Evolutionary conservation across 23 tunicate genomes (phyloP).

Genomic region (Pegea sp.): DNA sequence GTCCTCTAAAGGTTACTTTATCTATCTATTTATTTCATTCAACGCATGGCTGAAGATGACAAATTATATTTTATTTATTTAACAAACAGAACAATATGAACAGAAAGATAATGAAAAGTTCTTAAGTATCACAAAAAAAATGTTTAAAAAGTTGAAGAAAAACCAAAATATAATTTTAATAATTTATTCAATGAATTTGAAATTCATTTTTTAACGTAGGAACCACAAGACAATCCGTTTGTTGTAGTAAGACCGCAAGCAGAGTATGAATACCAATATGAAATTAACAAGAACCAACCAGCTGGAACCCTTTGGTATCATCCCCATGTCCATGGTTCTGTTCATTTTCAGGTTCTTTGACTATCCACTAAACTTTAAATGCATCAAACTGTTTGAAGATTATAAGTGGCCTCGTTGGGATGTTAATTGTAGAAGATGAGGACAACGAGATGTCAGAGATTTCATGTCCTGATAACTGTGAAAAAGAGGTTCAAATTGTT

Average conservation of each 20-base stretch:
- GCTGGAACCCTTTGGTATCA: constrained; percentile 25
- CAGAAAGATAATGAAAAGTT: too few species aligned
- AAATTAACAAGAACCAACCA: constrained; percentile 5
- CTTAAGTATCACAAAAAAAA: too few species aligned
- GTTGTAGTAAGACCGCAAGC: constrained; percentile 1
- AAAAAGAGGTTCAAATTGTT: constrained; percentile 8
- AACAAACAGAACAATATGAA: too few species aligned
- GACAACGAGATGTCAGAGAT: constrained; percentile 2
- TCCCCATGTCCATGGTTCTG: constrained; percentile 14
- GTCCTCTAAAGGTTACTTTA: too few species aligned
- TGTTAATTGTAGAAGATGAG: constrained; percentile 24
- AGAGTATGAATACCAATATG: constrained; percentile 3
- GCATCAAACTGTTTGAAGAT: too few species aligned
- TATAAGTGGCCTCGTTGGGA: constrained; percentile 17
- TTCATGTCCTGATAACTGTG: constrained; percentile 18
- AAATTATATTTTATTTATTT: not conserved
- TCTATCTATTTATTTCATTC: too few species aligned
- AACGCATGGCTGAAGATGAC: too few species aligned
- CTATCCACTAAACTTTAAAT: too few species aligned
- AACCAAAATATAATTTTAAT: too few species aligned
- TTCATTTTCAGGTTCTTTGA: constrained; percentile 14
- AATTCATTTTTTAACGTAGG: constrained; percentile 2
- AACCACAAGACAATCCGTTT: constrained; percentile 13
- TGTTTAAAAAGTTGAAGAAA: too few species aligned
- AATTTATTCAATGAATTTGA: not conserved